Evolutionary conservation across 2,888 invertebrate genomes (phyloP).

Genomic region (Thecophora atra): DNA sequence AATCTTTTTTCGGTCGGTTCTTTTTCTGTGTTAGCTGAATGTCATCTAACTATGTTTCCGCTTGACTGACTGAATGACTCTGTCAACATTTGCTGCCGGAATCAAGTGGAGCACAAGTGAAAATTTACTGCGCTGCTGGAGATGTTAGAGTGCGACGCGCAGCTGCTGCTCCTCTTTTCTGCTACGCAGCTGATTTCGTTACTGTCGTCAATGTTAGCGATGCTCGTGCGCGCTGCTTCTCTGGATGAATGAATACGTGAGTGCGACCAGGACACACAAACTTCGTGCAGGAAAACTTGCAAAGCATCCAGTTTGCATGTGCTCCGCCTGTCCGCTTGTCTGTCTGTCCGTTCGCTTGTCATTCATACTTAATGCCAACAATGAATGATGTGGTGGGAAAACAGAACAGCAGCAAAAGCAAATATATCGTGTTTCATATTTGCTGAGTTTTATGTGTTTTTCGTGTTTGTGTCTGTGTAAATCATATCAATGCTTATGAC

Average conservation of each 20-base stretch:
- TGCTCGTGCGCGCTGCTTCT: not conserved
- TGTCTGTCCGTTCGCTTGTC: not conserved
- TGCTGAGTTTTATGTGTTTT: not conserved
- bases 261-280: not conserved
- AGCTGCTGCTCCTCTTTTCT: not conserved
- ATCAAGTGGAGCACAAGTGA: constrained; percentile 32
- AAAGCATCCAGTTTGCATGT: too few species aligned
- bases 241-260: not conserved
- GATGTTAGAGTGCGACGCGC: not conserved
- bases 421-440: not conserved
- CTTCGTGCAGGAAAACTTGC: not conserved
- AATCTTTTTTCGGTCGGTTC: too few species aligned
- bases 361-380: not conserved
- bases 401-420: not conserved
- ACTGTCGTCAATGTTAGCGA: not conserved
- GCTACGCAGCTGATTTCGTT: not conserved
- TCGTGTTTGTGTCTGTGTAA: not conserved
- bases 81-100: constrained; percentile 32
- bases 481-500: not conserved
- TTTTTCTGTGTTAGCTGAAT: constrained; percentile 14
- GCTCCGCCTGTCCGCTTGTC: too few species aligned
- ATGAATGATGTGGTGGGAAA: not conserved
- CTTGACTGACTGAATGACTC: constrained; percentile 28
- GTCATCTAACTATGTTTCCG: constrained; percentile 17
- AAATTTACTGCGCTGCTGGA: constrained; percentile 17